Percentiles rank a stretch among this genome's conserved stretches.
phyloP scores from a whole-genome alignment of 2,113 vertebrate genomes.

The Canis aureus region DNA sequence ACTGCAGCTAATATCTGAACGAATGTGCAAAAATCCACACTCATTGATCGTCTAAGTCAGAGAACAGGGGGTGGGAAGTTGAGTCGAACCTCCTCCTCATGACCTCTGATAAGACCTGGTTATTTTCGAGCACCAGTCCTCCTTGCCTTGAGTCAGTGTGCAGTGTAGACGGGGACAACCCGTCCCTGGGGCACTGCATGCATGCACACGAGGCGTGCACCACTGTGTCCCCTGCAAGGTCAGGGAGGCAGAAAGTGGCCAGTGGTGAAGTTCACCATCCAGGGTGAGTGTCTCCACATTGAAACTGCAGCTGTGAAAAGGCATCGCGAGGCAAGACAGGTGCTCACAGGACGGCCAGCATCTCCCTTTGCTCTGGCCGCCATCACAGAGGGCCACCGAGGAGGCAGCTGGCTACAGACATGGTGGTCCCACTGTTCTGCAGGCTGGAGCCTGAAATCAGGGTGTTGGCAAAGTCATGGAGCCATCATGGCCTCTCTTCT shows the following conservation, averaged over 20 bases:
- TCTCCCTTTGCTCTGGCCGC: not conserved
- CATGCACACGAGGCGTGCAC: not conserved
- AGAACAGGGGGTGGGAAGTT: accelerated
- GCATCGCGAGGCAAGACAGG: too few species aligned
- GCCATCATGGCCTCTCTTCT: accelerated
- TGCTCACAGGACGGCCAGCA: not conserved
- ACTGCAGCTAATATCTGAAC: too few species aligned
- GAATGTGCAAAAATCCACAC: accelerated
- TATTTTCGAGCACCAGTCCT: too few species aligned
- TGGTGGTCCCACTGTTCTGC: not conserved
- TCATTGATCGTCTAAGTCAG: accelerated
- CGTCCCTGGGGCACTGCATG: not conserved
- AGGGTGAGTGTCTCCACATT: not conserved
- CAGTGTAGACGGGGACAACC: too few species aligned
- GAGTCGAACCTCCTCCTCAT: accelerated
- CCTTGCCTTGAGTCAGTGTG: too few species aligned
- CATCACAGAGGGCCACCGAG: too few species aligned
- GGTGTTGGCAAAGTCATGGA: too few species aligned
- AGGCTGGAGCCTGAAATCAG: not conserved
- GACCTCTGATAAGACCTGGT: accelerated
- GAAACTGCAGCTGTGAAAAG: not conserved
- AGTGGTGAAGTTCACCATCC: not conserved
- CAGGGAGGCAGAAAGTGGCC: not conserved
- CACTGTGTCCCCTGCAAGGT: not conserved
- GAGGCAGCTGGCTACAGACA: too few species aligned